A percentile compares a stretch with the other conserved stretches of the same genome.
phyloP scores from a whole-genome alignment of 1,140 invertebrate genomes.

The Macrocentrus cingulum region DNA sequence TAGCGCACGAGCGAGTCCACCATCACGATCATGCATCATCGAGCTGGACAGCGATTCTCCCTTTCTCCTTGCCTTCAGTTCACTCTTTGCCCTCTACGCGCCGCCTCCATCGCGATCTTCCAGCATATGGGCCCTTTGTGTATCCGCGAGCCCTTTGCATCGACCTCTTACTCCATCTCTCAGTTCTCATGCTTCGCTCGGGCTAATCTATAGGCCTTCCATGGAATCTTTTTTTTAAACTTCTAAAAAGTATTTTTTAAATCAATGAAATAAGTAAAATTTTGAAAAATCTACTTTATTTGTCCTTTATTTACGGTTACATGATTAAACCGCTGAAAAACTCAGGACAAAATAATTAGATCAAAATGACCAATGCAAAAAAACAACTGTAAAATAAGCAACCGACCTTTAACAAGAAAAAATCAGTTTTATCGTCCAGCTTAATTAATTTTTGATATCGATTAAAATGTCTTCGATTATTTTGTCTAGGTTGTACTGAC shows the following conservation, averaged over 20 bases:
- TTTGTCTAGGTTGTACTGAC: no score
- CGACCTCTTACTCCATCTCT: conserved; percentile 14
- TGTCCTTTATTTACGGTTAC: no score
- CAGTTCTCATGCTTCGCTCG: background rate
- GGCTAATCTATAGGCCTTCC: background rate
- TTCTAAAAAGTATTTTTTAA: background rate
- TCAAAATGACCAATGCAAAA: no score
- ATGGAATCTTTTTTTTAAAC: background rate
- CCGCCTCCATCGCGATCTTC: conserved; percentile 22
- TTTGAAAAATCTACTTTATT: no score
- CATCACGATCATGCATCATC: conserved; percentile 37
- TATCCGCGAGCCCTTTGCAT: conserved; percentile 11
- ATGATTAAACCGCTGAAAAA: no score
- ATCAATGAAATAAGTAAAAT: no score
- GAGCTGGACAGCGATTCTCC: conserved; percentile 31
- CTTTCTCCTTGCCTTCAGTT: conserved; percentile 23
- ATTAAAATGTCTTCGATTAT: no score
- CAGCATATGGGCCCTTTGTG: background rate
- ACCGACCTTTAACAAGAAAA: no score
- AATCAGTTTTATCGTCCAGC: no score
- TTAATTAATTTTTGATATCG: no score
- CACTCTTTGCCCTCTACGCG: conserved; percentile 18
- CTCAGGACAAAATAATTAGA: no score
- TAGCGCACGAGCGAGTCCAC: conserved; percentile 18
- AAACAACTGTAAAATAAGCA: no score